A percentile compares a stretch with the other conserved stretches of the same genome.
Evolutionary conservation across 2,113 vertebrate species (phyloP).

Genomic region (Oreochromis spilurus): DNA sequence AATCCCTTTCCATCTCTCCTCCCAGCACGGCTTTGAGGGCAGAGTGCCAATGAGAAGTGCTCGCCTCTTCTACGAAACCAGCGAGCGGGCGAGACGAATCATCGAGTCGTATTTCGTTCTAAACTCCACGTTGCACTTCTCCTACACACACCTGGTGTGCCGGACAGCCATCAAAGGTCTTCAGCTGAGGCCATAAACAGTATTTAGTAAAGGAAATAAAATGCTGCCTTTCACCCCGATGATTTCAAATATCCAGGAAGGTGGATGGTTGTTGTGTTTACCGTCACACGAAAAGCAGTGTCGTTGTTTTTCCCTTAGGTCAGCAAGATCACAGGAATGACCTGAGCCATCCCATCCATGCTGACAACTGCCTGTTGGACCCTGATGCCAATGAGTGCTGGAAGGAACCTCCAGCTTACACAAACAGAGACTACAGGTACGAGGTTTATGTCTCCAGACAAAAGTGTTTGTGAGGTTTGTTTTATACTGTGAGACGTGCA

Average conservation of each 20-base stretch:
- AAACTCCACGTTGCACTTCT: slow-evolving; percentile 93
- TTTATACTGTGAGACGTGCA: not conserved
- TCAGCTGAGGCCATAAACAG: not conserved
- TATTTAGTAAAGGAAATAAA: not conserved
- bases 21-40: slow-evolving; percentile 82
- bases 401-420: slow-evolving; percentile 95
- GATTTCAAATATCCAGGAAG: not conserved
- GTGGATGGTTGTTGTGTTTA: not conserved
- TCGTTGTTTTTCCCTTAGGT: slow-evolving; percentile 58
- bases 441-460: not conserved
- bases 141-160: slow-evolving; percentile 96
- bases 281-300: not conserved
- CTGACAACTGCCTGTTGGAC: slow-evolving; percentile 95
- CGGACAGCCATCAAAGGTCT: slow-evolving; percentile 88
- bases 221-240: not conserved
- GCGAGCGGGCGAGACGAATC: slow-evolving; percentile 86
- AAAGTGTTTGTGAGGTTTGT: not conserved
- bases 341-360: slow-evolving; percentile 96
- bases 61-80: slow-evolving; percentile 90
- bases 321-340: slow-evolving; percentile 94
- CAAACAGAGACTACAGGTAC: slow-evolving; percentile 93
- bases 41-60: slow-evolving; percentile 85
- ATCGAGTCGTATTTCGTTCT: slow-evolving; percentile 92
- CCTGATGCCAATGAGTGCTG: slow-evolving; percentile 92
- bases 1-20: too few relatives aligned